phyloP scores from a whole-genome alignment of 2,888 invertebrate species.

The Desoria tigrina region DNA sequence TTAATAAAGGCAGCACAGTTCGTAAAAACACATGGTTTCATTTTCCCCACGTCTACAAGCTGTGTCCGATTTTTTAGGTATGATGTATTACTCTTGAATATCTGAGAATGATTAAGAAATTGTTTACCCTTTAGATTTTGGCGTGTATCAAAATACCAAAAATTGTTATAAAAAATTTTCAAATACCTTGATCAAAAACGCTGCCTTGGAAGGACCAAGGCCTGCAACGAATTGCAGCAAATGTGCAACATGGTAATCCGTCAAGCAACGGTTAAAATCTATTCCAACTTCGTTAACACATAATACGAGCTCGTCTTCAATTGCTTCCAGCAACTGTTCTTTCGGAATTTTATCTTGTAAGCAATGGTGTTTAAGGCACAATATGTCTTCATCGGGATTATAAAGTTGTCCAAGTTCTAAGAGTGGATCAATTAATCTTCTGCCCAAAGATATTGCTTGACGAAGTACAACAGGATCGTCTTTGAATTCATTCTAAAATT shows the following conservation, averaged over 20 bases:
- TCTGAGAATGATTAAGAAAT: too few relatives aligned
- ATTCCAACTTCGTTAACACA: slow-evolving; percentile 97
- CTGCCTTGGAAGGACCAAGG: slow-evolving; percentile 82
- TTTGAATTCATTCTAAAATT: slow-evolving; percentile 74
- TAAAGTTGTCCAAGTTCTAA: slow-evolving; percentile 95
- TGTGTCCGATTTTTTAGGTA: too few relatives aligned
- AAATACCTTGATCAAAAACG: too few relatives aligned
- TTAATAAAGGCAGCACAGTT: too few relatives aligned
- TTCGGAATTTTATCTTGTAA: slow-evolving; percentile 64
- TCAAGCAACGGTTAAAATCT: slow-evolving; percentile 89
- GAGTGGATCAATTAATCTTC: slow-evolving; percentile 91
- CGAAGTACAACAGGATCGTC: slow-evolving; percentile 88
- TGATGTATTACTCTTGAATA: too few relatives aligned
- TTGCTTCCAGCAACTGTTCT: background rate
- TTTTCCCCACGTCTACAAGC: too few relatives aligned
- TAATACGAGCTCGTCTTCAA: background rate
- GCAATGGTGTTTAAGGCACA: slow-evolving; percentile 89
- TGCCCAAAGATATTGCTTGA: slow-evolving; percentile 89
- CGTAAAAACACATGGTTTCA: too few relatives aligned
- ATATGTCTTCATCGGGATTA: slow-evolving; percentile 92
- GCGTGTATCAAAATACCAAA: too few relatives aligned
- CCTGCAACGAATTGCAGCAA: slow-evolving; percentile 96
- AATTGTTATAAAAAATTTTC: too few relatives aligned
- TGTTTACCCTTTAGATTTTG: too few relatives aligned
- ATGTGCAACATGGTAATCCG: slow-evolving; percentile 82